Percentiles rank a stretch among this genome's conserved stretches.
phyloP scores from a whole-genome alignment of 2,113 vertebrate species.

The Silurus glanis region DNA sequence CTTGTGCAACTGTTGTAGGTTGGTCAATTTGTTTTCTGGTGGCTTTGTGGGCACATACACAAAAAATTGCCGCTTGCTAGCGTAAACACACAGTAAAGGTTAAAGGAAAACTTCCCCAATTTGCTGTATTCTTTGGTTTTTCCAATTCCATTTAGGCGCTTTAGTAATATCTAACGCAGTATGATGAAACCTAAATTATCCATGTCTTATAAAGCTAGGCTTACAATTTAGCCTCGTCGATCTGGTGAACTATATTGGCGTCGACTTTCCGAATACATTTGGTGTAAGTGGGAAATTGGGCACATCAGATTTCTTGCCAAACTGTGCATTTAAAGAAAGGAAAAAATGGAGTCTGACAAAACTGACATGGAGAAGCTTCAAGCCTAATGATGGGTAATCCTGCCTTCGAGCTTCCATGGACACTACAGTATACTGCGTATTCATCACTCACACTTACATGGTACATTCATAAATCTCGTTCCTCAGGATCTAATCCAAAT shows the following conservation, averaged over 20 bases:
- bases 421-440: slow-evolving; percentile 37
- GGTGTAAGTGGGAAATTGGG: not conserved
- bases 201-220: not conserved
- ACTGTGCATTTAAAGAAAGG: not conserved
- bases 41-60: not conserved
- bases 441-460: slow-evolving; percentile 23
- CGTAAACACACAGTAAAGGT: not conserved
- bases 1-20: not conserved
- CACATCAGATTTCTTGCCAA: not conserved
- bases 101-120: not conserved
- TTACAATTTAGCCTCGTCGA: not conserved
- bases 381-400: slow-evolving; percentile 8
- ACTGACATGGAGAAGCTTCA: not conserved
- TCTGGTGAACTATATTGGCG: not conserved
- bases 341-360: not conserved
- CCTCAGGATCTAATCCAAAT: slow-evolving; percentile 7
- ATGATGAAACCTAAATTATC: not conserved
- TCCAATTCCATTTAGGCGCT: not conserved
- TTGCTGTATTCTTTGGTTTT: not conserved
- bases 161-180: not conserved
- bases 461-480: slow-evolving; percentile 25
- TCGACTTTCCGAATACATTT: not conserved
- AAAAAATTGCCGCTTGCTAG: not conserved
- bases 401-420: slow-evolving; percentile 21
- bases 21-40: not conserved